phyloP scores from a whole-genome alignment of 2,888 invertebrate species.

The Heliconius sara region DNA sequence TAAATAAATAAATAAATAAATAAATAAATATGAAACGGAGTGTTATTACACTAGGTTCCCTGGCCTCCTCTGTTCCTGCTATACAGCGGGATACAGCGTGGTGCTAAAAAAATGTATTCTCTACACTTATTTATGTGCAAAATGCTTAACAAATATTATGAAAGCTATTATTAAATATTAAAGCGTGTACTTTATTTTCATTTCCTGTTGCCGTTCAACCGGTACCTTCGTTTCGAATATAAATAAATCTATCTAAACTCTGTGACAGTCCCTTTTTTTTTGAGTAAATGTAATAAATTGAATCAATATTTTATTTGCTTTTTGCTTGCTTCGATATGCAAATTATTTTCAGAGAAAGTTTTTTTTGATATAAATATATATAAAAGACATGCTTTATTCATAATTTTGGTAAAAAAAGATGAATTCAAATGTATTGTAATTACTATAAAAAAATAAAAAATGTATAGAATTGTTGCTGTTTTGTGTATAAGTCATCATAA shows the following conservation, averaged over 20 bases:
- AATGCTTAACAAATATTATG: neutral
- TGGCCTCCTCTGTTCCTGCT: no score
- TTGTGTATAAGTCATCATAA: no score
- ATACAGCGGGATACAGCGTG: no score
- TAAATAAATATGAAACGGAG: no score
- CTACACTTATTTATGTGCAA: neutral
- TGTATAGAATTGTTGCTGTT: no score
- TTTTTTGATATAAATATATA: no score
- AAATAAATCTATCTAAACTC: neutral
- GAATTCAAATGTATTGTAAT: no score
- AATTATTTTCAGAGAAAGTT: no score
- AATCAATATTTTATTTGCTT: neutral
- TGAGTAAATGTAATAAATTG: neutral
- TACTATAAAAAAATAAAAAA: no score
- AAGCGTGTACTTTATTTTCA: slow-evolving; percentile 9
- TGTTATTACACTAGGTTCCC: no score
- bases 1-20: no score
- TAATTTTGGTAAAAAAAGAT: neutral
- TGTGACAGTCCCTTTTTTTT: neutral
- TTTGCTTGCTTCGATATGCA: neutral
- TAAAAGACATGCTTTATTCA: neutral
- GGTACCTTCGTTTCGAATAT: neutral
- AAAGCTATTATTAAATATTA: slow-evolving; percentile 3
- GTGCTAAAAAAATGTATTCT: neutral
- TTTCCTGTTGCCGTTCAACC: slow-evolving; percentile 7